These are phyloP conservation scores for Caranx ignobilis DNA, from an alignment of 2,113 vertebrate genomes.

Conservation along the genomic window DNA sequence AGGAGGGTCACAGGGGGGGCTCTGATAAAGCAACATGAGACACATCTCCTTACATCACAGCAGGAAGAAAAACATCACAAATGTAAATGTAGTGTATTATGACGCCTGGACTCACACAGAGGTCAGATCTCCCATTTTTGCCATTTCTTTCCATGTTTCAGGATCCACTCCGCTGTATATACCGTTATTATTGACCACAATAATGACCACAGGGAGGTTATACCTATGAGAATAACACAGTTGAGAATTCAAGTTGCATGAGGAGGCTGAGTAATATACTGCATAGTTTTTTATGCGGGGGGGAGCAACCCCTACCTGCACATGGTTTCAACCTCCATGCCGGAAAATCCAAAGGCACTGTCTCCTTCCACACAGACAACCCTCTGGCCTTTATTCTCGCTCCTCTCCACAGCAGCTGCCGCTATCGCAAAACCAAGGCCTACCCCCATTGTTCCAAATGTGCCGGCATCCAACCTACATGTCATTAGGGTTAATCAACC, in stretches of 20 bases:
- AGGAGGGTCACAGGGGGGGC: slow-evolving; percentile 90
- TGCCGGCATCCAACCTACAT: slow-evolving; percentile 94
- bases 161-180: slow-evolving; percentile 93
- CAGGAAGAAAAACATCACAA: not conserved
- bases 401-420: slow-evolving; percentile 88
- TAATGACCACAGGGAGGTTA: slow-evolving; percentile 91
- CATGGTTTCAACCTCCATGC: slow-evolving; percentile 98
- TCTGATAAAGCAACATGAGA: slow-evolving; percentile 74
- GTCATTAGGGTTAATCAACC: slow-evolving; percentile 3
- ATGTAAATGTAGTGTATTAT: not conserved
- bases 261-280: not conserved
- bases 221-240: slow-evolving; percentile 82
- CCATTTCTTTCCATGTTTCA: slow-evolving; percentile 88
- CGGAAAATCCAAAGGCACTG: slow-evolving; percentile 98
- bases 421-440: slow-evolving; percentile 96
- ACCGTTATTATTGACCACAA: slow-evolving; percentile 96
- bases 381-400: slow-evolving; percentile 73
- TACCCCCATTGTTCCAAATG: slow-evolving; percentile 98
- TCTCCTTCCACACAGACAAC: slow-evolving; percentile 96
- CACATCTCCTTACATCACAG: not conserved
- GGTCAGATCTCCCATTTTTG: slow-evolving; percentile 87
- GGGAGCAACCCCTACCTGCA: slow-evolving; percentile 87
- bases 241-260: not conserved
- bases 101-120: slow-evolving; percentile 77
- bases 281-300: not conserved